phyloP scores from a whole-genome alignment of 2,113 vertebrate genomes.

The Pseudois nayaur region DNA sequence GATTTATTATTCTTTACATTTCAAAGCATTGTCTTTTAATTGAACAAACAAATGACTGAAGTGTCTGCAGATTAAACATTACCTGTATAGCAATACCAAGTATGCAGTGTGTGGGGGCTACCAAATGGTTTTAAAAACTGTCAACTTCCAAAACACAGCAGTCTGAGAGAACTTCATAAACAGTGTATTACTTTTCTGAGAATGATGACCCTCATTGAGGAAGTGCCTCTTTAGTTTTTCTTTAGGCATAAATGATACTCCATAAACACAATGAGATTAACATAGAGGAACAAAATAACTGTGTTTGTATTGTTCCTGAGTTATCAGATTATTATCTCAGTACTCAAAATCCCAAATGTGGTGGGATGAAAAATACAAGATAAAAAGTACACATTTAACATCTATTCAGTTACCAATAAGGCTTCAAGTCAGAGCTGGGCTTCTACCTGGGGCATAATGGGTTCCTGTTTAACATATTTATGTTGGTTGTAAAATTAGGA shows the following conservation, averaged over 20 bases:
- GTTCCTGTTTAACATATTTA: constrained; percentile 72
- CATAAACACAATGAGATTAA: neutral
- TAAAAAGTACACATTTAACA: constrained; percentile 59
- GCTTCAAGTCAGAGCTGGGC: constrained; percentile 7
- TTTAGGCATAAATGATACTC: constrained; percentile 39
- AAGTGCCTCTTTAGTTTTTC: constrained; percentile 5
- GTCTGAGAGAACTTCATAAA: neutral
- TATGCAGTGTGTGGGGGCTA: neutral
- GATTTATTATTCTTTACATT: constrained; percentile 18
- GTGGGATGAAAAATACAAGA: constrained; percentile 31
- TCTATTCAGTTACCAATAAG: constrained; percentile 62
- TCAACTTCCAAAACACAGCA: constrained; percentile 28
- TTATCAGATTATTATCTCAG: constrained; percentile 43
- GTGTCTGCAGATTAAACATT: neutral
- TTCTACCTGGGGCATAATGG: constrained; percentile 55
- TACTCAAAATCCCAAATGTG: constrained; percentile 53
- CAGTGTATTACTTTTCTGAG: constrained; percentile 14
- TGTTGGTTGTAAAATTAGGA: constrained; percentile 76
- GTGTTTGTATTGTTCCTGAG: constrained; percentile 15
- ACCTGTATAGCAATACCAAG: neutral
- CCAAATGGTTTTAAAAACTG: neutral
- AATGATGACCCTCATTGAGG: neutral
- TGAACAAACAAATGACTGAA: neutral
- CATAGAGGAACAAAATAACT: constrained; percentile 11
- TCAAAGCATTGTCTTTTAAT: neutral